Percentiles rank a stretch among this genome's conserved stretches.
These are phyloP conservation scores for Pollachius pollachius DNA, from an alignment of 2,113 vertebrate genomes.

Conservation along the genomic window DNA sequence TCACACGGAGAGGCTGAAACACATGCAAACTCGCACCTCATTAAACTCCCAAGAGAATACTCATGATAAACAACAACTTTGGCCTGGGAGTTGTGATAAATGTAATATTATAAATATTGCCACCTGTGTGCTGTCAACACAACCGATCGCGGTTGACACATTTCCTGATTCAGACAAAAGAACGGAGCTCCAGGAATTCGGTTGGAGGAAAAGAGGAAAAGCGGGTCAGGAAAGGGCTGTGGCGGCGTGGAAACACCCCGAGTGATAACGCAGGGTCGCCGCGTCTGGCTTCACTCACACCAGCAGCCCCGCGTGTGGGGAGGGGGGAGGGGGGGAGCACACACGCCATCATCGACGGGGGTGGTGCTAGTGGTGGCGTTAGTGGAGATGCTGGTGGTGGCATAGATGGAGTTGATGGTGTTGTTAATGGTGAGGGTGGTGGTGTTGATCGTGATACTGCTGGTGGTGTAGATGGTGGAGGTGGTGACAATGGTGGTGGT, in stretches of 20 bases:
- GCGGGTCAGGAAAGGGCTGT: conserved; percentile 24
- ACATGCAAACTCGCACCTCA: not conserved
- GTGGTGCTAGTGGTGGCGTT: no score
- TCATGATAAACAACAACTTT: not conserved
- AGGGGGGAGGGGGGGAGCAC: no score
- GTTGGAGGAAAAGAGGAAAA: not conserved
- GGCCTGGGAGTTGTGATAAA: not conserved
- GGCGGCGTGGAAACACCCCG: conserved; percentile 57
- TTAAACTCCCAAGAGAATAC: not conserved
- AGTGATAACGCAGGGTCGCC: conserved; percentile 63
- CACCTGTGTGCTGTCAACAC: not conserved
- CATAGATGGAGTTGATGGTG: no score
- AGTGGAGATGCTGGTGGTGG: no score
- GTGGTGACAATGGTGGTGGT: no score
- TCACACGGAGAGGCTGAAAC: not conserved
- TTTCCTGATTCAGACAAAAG: not conserved
- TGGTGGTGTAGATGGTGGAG: no score
- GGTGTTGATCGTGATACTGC: no score
- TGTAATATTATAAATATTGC: not conserved
- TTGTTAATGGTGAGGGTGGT: no score
- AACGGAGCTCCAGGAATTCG: not conserved
- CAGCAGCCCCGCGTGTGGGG: no score
- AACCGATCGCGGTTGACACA: not conserved
- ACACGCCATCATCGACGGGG: no score
- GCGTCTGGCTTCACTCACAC: conserved; percentile 66